Conservation (phyloP, 1,140 invertebrate genomes). For the Lithobius niger region DNA sequence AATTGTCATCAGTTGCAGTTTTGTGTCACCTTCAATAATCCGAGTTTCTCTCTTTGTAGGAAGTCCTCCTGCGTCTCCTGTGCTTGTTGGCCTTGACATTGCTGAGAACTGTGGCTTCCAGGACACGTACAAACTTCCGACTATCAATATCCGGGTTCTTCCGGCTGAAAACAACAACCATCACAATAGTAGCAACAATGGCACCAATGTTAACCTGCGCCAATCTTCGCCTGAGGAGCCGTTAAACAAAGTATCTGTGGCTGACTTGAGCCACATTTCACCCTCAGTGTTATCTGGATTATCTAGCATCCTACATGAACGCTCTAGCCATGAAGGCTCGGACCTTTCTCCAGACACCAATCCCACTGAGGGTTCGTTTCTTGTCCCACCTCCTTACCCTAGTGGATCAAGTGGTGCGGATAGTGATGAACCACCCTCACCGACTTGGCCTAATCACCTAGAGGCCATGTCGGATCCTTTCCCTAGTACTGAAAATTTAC, state of each 20-base stretch:
- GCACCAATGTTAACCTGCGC: slow-evolving; percentile 16
- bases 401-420: neutral
- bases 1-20: neutral
- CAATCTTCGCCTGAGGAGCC: slow-evolving; percentile 20
- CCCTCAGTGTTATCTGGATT: neutral
- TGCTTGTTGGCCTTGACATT: neutral
- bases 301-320: neutral
- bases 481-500: neutral
- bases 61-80: slow-evolving; percentile 1
- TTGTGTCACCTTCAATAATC: neutral
- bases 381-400: neutral
- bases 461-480: neutral
- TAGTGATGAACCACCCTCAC: neutral
- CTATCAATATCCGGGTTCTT: too few species aligned
- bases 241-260: slow-evolving; percentile 18
- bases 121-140: neutral
- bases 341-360: neutral
- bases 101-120: neutral
- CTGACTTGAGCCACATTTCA: slow-evolving; percentile 14
- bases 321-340: neutral
- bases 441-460: neutral
- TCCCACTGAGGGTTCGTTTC: neutral
- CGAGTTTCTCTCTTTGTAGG: slow-evolving; percentile 1
- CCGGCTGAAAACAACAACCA: neutral
- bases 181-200: neutral